Base-by-base conservation (phyloP, 2,113 vertebrate species). In the Thunnus thynnus region DNA sequence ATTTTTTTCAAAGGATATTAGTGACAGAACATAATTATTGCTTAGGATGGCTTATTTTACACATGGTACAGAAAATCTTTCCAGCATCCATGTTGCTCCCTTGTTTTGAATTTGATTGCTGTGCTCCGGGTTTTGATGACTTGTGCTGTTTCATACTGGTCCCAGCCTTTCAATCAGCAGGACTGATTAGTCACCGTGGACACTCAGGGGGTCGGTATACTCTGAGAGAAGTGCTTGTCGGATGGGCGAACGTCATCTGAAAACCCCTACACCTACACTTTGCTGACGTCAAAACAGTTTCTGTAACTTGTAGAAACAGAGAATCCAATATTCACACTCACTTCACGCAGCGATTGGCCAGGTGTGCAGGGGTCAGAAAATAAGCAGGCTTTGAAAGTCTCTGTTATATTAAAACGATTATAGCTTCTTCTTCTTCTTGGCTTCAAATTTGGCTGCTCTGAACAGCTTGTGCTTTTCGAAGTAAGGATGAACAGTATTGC, bases 211-310 rank as follows among this genome's bases (percentile, higher is more conserved):
- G 20, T 25, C 16, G 16, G 41, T 66, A 27, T 51, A 30, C 25
- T 32, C 52, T 16, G 46, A 71, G 20, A 67, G 51, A 67, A 32
- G 65, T 67, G 65, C 16, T 12, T 67, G 65, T 68, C 65, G 52
- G 48, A 68, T 68, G 65, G 65, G 17, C 18, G 16, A 22, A n/a
- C 47, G 51, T 47, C 14, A 5, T 50, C 48, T 36, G 4, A n/a
- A 36, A 67, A 41, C 36, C 36, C 36, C 36, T 9, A 41, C 36
- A 41, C 36, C 36, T 41, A 41, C 9, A 41, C 7, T 41, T 9
- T 41, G 36, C 36, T 9, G 9, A 41, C 5, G 7, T 41, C 36
- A 41, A 9, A 41, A 9, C 11, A 2, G 22, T 22, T 20, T 55
- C 7, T 22, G 32, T 5, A 25, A 9, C n/a, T 18, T 27, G n/a